A percentile compares a stretch with the other conserved stretches of the same genome.
Conservation (phyloP, 2,797 vertebrate genomes). For the Orientallactaga sibirica region DNA sequence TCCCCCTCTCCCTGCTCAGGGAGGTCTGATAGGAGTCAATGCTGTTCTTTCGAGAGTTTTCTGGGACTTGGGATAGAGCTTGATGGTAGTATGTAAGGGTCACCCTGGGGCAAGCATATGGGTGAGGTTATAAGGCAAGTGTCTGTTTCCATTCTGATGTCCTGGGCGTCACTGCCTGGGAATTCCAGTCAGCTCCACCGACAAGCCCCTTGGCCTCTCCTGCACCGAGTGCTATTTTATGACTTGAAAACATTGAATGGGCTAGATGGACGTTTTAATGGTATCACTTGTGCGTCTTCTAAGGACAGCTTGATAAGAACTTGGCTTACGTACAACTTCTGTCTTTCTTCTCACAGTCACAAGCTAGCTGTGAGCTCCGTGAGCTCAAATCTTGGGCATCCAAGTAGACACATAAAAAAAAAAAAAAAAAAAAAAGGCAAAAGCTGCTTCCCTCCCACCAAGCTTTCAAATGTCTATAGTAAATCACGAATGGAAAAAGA, state of each 20-base stretch:
- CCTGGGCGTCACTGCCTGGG: background rate
- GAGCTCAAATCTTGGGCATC: background rate
- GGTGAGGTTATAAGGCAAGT: background rate
- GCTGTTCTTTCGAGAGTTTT: conserved; percentile 50
- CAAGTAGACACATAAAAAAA: background rate
- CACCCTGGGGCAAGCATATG: background rate
- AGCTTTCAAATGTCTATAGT: background rate
- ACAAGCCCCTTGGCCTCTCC: background rate
- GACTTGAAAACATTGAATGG: conserved; percentile 22
- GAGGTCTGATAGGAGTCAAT: conserved; percentile 2
- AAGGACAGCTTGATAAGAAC: conserved; percentile 29
- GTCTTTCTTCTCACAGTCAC: background rate
- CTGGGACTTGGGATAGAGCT: background rate
- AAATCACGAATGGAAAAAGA: background rate
- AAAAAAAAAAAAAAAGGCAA: conserved; percentile 4
- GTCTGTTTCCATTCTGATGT: background rate
- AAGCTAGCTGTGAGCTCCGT: background rate
- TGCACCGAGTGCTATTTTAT: conserved; percentile 1
- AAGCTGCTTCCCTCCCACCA: background rate
- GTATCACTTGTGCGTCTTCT: background rate
- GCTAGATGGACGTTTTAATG: conserved; percentile 21
- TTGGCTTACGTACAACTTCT: background rate
- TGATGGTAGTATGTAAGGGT: background rate
- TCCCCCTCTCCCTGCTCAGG: conserved; percentile 46
- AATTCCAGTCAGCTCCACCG: background rate